Evolutionary conservation across 2,888 invertebrate species (phyloP).

Genomic region (Heliconius ethilla): DNA sequence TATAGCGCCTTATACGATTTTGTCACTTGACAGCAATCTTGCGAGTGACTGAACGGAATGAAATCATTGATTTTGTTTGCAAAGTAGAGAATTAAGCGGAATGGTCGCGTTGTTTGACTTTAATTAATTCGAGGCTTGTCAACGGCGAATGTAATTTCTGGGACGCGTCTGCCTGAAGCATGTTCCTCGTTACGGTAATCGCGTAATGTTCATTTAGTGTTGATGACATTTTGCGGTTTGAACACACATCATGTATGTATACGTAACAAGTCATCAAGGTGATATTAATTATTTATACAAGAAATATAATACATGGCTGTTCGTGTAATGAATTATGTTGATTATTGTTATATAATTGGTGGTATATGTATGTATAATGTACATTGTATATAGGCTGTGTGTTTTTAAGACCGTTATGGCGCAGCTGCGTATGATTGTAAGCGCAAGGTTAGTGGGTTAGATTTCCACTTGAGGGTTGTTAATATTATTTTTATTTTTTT

Average conservation of each 20-base stretch:
- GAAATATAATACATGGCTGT: not conserved
- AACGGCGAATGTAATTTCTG: conserved; percentile 74
- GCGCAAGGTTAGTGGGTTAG: not conserved
- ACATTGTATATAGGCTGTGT: not conserved
- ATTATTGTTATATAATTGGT: conserved; percentile 15
- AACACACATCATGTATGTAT: conserved; percentile 25
- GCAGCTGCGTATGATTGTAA: too few relatives aligned
- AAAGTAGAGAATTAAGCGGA: conserved; percentile 73
- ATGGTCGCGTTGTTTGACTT: conserved; percentile 77
- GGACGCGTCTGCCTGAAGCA: conserved; percentile 67
- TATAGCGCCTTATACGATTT: not conserved
- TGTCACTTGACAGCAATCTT: conserved; percentile 47
- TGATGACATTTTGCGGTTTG: conserved; percentile 38
- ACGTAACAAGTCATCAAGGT: conserved; percentile 28
- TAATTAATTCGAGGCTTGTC: conserved; percentile 80
- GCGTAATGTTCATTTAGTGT: conserved; percentile 55
- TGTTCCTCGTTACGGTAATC: conserved; percentile 72
- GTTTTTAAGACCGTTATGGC: not conserved
- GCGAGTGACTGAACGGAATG: conserved; percentile 50
- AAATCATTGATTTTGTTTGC: conserved; percentile 75
- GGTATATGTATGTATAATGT: not conserved
- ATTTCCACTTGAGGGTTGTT: not conserved
- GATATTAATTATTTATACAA: conserved; percentile 30
- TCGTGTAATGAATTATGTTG: conserved; percentile 1
- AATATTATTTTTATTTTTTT: too few relatives aligned